Conservation (phyloP, 2,113 vertebrate genomes). For the Bostrychus sinensis region DNA sequence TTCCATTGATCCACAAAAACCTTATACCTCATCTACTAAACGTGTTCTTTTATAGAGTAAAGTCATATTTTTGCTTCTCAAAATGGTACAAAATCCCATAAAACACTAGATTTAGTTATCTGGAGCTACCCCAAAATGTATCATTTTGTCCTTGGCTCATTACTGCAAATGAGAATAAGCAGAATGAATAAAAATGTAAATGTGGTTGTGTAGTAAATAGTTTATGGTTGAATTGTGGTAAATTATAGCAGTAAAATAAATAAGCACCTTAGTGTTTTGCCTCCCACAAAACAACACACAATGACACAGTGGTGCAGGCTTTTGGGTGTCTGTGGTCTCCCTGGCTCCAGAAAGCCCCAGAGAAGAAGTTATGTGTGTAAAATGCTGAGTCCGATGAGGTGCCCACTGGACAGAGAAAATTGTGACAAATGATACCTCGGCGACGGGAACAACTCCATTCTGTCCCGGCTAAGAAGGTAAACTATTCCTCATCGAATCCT, state of each 20-base stretch:
- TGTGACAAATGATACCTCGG: constrained; percentile 65
- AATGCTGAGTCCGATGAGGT: constrained; percentile 57
- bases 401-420: constrained; percentile 56
- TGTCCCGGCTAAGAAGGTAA: constrained; percentile 35
- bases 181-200: not conserved
- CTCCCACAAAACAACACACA: constrained; percentile 13
- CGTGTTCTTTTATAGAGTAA: too few species aligned
- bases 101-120: too few species aligned
- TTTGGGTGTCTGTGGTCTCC: constrained; percentile 33
- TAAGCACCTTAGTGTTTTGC: constrained; percentile 28
- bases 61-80: too few species aligned
- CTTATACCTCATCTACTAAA: too few species aligned
- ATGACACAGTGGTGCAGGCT: constrained; percentile 14
- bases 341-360: constrained; percentile 29
- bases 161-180: too few species aligned
- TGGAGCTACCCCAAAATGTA: too few species aligned
- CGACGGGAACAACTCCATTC: constrained; percentile 49
- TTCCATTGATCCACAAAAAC: too few species aligned
- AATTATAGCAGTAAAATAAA: too few species aligned
- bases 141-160: too few species aligned
- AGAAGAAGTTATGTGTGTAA: constrained; percentile 39
- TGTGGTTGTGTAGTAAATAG: constrained; percentile 5
- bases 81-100: too few species aligned
- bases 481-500: constrained; percentile 34
- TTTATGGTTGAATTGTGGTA: constrained; percentile 26